A percentile compares a stretch with the other conserved stretches of the same genome.
These are phyloP conservation scores for Danio aesculapii DNA, from an alignment of 2,797 vertebrate species.

Conservation along the genomic window DNA sequence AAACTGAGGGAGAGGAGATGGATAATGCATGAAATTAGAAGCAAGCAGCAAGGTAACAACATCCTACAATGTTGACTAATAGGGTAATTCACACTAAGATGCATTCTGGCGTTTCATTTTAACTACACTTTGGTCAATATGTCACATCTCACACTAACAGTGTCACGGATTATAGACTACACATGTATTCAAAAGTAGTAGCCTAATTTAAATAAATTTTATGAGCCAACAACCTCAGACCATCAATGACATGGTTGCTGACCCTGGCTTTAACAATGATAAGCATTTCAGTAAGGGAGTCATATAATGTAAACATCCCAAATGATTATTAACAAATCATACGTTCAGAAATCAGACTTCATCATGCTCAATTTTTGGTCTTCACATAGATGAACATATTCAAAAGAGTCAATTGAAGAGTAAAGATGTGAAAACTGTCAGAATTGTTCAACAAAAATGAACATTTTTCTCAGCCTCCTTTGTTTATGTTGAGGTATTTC, in stretches of 20 bases:
- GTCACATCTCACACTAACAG: background rate
- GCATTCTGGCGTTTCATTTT: background rate
- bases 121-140: too few relatives aligned
- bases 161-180: background rate
- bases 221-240: background rate
- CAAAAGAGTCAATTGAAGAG: too few relatives aligned
- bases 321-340: background rate
- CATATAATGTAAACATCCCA: background rate
- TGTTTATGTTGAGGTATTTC: too few relatives aligned
- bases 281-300: background rate
- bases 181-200: background rate
- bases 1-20: constrained; percentile 16
- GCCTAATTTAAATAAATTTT: background rate
- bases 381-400: too few relatives aligned
- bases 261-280: background rate
- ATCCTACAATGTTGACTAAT: background rate
- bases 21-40: constrained; percentile 25
- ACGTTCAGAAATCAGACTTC: background rate
- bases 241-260: background rate
- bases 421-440: too few relatives aligned
- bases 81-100: background rate
- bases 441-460: too few relatives aligned
- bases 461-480: too few relatives aligned
- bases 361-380: too few relatives aligned
- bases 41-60: constrained; percentile 4